phyloP scores from a whole-genome alignment of 2,888 invertebrate genomes.

The Hirtodrosophila alboralis region DNA sequence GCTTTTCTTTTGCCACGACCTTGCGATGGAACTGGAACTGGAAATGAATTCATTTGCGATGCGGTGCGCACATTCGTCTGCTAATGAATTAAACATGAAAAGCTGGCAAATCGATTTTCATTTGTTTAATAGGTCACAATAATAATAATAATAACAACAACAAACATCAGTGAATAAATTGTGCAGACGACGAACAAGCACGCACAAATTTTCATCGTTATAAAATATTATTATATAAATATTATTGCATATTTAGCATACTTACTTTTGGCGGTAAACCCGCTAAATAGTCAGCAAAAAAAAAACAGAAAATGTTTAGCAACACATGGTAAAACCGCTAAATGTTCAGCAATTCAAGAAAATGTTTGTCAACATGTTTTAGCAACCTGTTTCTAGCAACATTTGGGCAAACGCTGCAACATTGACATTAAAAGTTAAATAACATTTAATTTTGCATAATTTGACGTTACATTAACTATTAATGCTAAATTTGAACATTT shows the following conservation, averaged over 20 bases:
- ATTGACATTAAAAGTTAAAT: neutral
- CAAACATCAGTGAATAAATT: no score
- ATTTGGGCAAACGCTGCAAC: conserved; percentile 17
- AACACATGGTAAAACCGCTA: no score
- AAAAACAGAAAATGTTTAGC: neutral
- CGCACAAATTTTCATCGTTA: conserved; percentile 27
- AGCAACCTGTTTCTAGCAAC: no score
- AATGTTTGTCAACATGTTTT: no score
- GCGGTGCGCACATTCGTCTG: conserved; percentile 13
- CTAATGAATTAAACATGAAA: conserved; percentile 55
- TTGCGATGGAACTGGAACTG: conserved; percentile 31
- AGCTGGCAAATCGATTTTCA: conserved; percentile 50
- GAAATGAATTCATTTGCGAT: conserved; percentile 18
- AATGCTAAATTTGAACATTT: neutral
- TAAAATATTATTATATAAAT: no score
- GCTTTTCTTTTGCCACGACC: conserved; percentile 25
- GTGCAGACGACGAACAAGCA: conserved; percentile 25
- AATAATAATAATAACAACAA: conserved; percentile 16
- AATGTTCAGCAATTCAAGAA: no score
- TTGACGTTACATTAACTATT: neutral
- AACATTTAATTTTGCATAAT: no score
- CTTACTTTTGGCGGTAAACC: conserved; percentile 8
- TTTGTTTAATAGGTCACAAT: conserved; percentile 53
- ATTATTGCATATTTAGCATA: conserved; percentile 17
- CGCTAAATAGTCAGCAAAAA: neutral